Conservation (phyloP, 2,797 vertebrate genomes). For the Darevskia mixta region DNA sequence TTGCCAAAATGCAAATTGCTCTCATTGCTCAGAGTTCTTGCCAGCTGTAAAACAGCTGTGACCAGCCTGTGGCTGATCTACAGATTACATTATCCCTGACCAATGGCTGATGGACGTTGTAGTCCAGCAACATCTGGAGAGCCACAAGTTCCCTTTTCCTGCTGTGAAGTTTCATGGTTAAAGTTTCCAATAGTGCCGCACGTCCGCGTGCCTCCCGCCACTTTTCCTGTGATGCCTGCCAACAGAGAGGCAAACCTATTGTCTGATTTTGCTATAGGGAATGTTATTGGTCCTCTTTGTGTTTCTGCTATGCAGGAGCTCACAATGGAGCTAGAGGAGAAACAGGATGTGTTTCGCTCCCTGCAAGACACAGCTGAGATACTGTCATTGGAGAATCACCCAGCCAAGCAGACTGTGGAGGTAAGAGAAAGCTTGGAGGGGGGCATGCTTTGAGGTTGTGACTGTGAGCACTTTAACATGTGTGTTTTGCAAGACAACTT, state of each 20-base stretch:
- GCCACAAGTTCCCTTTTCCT: too few relatives aligned
- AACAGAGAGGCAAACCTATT: background rate
- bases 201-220: too few relatives aligned
- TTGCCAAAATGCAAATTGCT: too few relatives aligned
- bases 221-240: too few relatives aligned
- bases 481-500: too few relatives aligned
- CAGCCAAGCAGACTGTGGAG: slow-evolving; percentile 97
- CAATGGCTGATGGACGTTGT: too few relatives aligned
- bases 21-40: background rate
- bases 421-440: slow-evolving; percentile 71
- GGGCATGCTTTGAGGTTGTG: too few relatives aligned
- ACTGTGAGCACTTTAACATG: background rate
- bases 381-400: slow-evolving; percentile 94
- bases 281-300: background rate
- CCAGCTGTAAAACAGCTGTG: too few relatives aligned
- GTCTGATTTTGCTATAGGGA: too few relatives aligned
- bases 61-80: too few relatives aligned
- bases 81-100: too few relatives aligned
- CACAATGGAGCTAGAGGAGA: slow-evolving; percentile 90
- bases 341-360: slow-evolving; percentile 90
- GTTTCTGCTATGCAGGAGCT: slow-evolving; percentile 83
- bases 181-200: background rate
- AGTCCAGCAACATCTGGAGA: too few relatives aligned
- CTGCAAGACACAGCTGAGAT: slow-evolving; percentile 92
- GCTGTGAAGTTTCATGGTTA: background rate